phyloP scores from a whole-genome alignment of 1,140 invertebrate genomes.

The Brachionus manjavacas region DNA sequence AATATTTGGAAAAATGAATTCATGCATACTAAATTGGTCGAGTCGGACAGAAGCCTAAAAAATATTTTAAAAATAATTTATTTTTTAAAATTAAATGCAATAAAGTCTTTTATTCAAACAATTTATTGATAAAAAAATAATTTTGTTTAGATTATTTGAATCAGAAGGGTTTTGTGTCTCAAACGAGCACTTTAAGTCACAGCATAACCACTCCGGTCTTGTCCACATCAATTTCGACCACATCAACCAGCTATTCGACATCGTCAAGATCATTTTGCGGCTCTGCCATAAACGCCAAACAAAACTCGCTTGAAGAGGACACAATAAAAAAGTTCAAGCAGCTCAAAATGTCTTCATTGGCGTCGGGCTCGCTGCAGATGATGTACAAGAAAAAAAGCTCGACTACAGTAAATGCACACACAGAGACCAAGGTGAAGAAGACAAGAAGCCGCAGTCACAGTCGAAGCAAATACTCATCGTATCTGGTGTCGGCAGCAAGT shows the following conservation, averaged over 20 bases:
- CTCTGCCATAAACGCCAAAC: background rate
- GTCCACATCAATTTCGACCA: background rate
- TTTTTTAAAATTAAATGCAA: too few species aligned
- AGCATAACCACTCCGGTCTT: background rate
- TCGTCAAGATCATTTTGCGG: background rate
- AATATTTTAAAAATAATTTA: too few species aligned
- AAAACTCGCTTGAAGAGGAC: background rate
- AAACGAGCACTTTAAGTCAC: background rate
- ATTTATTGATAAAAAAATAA: too few species aligned
- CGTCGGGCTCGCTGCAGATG: constrained; percentile 9
- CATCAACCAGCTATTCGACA: background rate
- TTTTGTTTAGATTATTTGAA: background rate
- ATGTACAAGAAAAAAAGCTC: constrained; percentile 39
- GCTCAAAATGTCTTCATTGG: background rate
- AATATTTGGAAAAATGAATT: too few species aligned
- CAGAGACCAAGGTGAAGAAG: background rate
- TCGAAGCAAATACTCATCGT: constrained; percentile 24
- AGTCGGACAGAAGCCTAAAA: too few species aligned
- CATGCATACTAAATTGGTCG: too few species aligned
- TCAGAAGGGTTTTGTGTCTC: background rate
- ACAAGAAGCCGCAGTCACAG: constrained; percentile 26
- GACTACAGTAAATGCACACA: background rate
- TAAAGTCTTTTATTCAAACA: constrained; percentile 42
- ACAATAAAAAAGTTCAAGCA: constrained; percentile 26
- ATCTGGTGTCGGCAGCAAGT: background rate